phyloP scores from a whole-genome alignment of 2,113 vertebrate species.

The Leucosticte australis region DNA sequence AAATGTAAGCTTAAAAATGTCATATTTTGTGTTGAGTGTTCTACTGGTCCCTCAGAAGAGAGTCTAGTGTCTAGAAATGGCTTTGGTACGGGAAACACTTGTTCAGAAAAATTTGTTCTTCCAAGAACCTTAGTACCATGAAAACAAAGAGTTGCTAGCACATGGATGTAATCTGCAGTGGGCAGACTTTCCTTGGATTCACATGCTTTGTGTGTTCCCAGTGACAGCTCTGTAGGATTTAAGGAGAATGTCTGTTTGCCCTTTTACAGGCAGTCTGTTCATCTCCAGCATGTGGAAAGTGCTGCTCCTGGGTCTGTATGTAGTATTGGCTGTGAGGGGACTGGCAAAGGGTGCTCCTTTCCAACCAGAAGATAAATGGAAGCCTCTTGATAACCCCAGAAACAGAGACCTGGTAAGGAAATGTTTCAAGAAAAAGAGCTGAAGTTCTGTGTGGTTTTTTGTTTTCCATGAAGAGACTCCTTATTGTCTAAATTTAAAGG shows the following conservation, averaged over 20 bases:
- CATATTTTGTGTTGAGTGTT: neutral
- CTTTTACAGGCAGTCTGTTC: neutral
- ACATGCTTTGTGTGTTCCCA: neutral
- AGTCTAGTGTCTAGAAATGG: neutral
- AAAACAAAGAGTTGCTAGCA: neutral
- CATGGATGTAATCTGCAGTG: neutral
- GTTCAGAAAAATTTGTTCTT: neutral
- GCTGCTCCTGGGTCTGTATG: conserved; percentile 37
- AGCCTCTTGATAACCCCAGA: conserved; percentile 71
- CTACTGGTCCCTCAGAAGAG: neutral
- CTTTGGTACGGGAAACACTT: neutral
- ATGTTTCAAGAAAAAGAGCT: neutral
- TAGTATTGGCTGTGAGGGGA: neutral
- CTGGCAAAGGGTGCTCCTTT: conserved; percentile 8
- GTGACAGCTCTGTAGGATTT: neutral
- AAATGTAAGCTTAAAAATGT: neutral
- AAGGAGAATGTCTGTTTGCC: neutral
- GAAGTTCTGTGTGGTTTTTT: neutral
- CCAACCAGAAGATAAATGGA: conserved; percentile 69
- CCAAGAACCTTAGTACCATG: neutral
- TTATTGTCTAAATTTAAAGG: neutral
- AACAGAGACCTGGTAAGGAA: conserved; percentile 75
- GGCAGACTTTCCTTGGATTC: neutral
- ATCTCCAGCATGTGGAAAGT: conserved; percentile 45
- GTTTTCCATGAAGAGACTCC: neutral